These are phyloP conservation scores for Cephus rjabovi DNA, from an alignment of 2,888 invertebrate genomes.

Conservation along the genomic window DNA sequence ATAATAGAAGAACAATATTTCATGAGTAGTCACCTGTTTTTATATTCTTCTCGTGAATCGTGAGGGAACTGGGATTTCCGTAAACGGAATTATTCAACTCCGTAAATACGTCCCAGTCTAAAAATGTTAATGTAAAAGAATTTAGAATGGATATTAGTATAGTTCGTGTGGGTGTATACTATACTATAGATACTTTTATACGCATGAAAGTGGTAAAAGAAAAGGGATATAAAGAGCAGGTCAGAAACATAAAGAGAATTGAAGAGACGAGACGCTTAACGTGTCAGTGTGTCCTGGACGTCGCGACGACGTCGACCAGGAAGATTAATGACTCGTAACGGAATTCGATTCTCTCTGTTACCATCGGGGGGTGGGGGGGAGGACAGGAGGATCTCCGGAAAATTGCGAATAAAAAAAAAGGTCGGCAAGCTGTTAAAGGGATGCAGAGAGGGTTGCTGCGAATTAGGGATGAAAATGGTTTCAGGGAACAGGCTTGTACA, in stretches of 20 bases:
- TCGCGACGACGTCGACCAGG: not conserved
- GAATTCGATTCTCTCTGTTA: not conserved
- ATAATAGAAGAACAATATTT: too few relatives aligned
- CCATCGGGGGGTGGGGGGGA: not conserved
- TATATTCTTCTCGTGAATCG: constrained; percentile 65
- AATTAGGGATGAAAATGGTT: not conserved
- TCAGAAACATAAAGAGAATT: not conserved
- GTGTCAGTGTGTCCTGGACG: not conserved
- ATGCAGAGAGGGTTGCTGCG: not conserved
- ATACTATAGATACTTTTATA: too few relatives aligned
- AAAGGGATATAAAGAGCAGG: too few relatives aligned
- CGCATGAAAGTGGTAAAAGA: too few relatives aligned
- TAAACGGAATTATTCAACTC: constrained; percentile 73
- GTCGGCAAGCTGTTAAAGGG: not conserved
- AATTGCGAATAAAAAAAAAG: not conserved
- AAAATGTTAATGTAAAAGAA: constrained; percentile 23
- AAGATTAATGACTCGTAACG: not conserved
- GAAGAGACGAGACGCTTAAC: not conserved
- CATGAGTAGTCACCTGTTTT: constrained; percentile 50
- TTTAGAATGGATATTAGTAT: too few relatives aligned
- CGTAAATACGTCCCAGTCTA: constrained; percentile 67
- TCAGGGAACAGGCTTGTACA: not conserved
- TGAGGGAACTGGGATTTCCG: constrained; percentile 75
- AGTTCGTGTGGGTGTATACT: too few relatives aligned
- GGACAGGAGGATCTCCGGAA: not conserved